phyloP scores from a whole-genome alignment of 2,888 invertebrate genomes.

The Pristionchus entomophagus region DNA sequence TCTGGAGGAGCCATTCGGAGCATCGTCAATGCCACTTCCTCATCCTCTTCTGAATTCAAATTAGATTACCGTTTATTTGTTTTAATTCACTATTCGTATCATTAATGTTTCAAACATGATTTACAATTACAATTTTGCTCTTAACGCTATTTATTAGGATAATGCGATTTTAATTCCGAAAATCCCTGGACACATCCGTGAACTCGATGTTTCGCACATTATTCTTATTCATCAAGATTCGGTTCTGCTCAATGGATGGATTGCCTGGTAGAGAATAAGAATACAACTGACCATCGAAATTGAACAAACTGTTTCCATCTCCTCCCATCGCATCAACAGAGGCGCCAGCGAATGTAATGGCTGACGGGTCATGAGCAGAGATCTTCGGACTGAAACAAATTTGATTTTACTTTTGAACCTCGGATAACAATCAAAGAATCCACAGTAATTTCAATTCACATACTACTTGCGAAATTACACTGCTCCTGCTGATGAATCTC shows the following conservation, averaged over 20 bases:
- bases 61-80: too few relatives aligned
- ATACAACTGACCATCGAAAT: constrained; percentile 38
- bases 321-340: constrained; percentile 19
- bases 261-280: neutral
- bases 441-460: too few relatives aligned
- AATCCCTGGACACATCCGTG: too few relatives aligned
- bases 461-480: too few relatives aligned
- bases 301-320: constrained; percentile 43
- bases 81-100: too few relatives aligned
- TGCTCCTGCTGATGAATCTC: too few relatives aligned
- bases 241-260: neutral
- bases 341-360: constrained; percentile 40
- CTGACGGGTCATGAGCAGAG: constrained; percentile 47
- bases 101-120: neutral
- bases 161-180: too few relatives aligned
- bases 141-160: too few relatives aligned
- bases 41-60: constrained; percentile 27
- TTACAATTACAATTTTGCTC: too few relatives aligned
- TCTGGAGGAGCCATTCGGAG: constrained; percentile 52
- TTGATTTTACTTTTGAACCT: too few relatives aligned
- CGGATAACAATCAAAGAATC: neutral
- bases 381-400: constrained; percentile 41
- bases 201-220: neutral
- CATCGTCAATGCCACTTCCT: constrained; percentile 41
- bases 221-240: neutral